Evolutionary conservation across 2,113 vertebrate genomes (phyloP).

Genomic region (Brachionichthys hirsutus): DNA sequence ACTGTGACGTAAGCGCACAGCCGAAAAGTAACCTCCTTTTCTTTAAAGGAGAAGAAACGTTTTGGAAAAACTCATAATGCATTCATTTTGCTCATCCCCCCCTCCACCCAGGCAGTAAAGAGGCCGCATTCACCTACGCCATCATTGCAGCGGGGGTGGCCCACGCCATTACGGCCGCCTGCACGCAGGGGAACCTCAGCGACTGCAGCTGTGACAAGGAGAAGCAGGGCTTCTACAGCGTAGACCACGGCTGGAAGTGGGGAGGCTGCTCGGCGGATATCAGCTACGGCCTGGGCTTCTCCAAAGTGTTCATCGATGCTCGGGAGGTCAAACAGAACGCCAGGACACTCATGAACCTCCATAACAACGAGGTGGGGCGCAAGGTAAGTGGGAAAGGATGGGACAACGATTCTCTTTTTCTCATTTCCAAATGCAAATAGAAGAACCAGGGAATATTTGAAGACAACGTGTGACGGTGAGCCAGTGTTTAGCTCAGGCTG

Average conservation of each 20-base stretch:
- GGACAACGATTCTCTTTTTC: background rate
- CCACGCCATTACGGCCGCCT: slow-evolving; percentile 92
- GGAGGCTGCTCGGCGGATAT: slow-evolving; percentile 98
- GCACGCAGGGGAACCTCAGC: slow-evolving; percentile 95
- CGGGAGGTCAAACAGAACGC: slow-evolving; percentile 96
- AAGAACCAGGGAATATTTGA: too few relatives aligned
- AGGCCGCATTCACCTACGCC: slow-evolving; percentile 94
- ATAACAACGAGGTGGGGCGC: slow-evolving; percentile 95
- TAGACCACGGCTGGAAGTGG: slow-evolving; percentile 96
- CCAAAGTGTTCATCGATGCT: slow-evolving; percentile 96
- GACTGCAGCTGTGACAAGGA: slow-evolving; percentile 97
- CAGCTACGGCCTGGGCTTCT: slow-evolving; percentile 92
- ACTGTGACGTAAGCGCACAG: slow-evolving; percentile 50
- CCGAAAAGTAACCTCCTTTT: background rate
- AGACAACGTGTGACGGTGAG: background rate
- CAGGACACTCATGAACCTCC: slow-evolving; percentile 96
- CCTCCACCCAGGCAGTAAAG: slow-evolving; percentile 85
- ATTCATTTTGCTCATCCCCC: slow-evolving; percentile 10
- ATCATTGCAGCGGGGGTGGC: slow-evolving; percentile 95
- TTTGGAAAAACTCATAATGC: background rate
- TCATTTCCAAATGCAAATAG: too few relatives aligned
- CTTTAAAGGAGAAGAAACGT: slow-evolving; percentile 10
- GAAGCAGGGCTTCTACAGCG: slow-evolving; percentile 96
- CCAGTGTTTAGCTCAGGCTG: background rate
- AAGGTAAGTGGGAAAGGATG: slow-evolving; percentile 81